phyloP scores from a whole-genome alignment of 2,113 vertebrate species.

The Syrmaticus mikado region DNA sequence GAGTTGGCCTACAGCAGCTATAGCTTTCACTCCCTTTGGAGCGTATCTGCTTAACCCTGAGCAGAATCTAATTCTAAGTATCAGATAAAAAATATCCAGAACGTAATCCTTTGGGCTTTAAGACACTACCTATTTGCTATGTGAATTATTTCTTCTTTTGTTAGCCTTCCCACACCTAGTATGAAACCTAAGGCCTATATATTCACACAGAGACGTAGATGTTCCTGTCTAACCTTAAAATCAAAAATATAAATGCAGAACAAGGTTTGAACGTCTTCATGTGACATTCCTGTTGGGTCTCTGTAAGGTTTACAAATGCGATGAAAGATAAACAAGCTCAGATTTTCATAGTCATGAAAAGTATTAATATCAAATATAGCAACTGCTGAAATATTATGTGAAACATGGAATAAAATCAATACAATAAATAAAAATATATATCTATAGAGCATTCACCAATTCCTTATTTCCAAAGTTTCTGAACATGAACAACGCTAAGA shows the following conservation, averaged over 20 bases:
- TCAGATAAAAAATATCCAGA: neutral
- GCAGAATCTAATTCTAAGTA: neutral
- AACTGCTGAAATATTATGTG: neutral
- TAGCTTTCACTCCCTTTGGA: neutral
- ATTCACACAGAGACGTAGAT: neutral
- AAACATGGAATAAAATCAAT: neutral
- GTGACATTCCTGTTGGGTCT: neutral
- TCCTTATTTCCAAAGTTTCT: neutral
- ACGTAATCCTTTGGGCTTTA: slow-evolving; percentile 9
- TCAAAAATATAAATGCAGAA: neutral
- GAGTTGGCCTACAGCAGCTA: neutral
- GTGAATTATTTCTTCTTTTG: neutral
- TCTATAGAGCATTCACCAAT: neutral
- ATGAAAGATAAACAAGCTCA: neutral
- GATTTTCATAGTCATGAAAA: neutral
- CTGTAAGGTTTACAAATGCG: neutral
- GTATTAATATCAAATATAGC: neutral
- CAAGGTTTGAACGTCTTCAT: neutral
- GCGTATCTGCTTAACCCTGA: neutral
- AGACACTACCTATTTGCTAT: neutral
- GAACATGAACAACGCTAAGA: neutral
- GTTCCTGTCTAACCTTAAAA: neutral
- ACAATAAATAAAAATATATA: neutral
- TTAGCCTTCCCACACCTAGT: neutral
- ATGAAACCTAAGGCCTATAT: neutral